Percentiles rank a stretch among this genome's conserved stretches.
Conservation (phyloP, 2,888 invertebrate genomes). For the Nyleta sp. region DNA sequence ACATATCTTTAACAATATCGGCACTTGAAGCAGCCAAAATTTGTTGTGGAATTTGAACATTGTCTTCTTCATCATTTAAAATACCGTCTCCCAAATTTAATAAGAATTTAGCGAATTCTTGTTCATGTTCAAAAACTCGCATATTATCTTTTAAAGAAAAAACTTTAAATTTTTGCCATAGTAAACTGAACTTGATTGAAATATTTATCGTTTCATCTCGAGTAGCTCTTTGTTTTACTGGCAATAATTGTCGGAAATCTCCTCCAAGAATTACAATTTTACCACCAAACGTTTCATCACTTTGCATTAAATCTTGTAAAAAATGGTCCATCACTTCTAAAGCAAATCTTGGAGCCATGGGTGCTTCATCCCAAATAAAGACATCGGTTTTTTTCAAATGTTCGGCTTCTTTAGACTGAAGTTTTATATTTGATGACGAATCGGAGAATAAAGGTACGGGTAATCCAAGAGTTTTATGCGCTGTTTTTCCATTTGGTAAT, state of each 20-base stretch:
- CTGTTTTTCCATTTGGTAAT: slow-evolving; percentile 73
- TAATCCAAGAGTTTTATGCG: slow-evolving; percentile 72
- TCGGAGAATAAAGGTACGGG: slow-evolving; percentile 15
- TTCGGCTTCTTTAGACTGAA: not conserved
- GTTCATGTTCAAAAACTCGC: slow-evolving; percentile 52
- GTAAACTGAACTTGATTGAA: not conserved
- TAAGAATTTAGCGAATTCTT: slow-evolving; percentile 60
- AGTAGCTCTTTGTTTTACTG: slow-evolving; percentile 34
- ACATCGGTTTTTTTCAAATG: slow-evolving; percentile 28
- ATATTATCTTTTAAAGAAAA: slow-evolving; percentile 27
- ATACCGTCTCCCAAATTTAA: slow-evolving; percentile 57
- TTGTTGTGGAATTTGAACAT: slow-evolving; percentile 45
- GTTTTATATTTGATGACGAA: slow-evolving; percentile 13
- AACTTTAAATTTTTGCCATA: not conserved
- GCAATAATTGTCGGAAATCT: slow-evolving; percentile 33
- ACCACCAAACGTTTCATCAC: slow-evolving; percentile 56
- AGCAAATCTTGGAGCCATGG: slow-evolving; percentile 17
- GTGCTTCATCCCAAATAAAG: slow-evolving; percentile 53
- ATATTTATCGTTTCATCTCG: slow-evolving; percentile 41
- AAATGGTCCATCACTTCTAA: slow-evolving; percentile 47
- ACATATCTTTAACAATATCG: slow-evolving; percentile 31
- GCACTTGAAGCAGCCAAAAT: slow-evolving; percentile 27
- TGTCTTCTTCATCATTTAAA: slow-evolving; percentile 58
- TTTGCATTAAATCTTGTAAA: slow-evolving; percentile 66
- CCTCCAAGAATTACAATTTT: slow-evolving; percentile 8